Percentiles rank a stretch among this genome's conserved stretches.
phyloP scores from a whole-genome alignment of 1,140 invertebrate species.

The Leucophenga varia region DNA sequence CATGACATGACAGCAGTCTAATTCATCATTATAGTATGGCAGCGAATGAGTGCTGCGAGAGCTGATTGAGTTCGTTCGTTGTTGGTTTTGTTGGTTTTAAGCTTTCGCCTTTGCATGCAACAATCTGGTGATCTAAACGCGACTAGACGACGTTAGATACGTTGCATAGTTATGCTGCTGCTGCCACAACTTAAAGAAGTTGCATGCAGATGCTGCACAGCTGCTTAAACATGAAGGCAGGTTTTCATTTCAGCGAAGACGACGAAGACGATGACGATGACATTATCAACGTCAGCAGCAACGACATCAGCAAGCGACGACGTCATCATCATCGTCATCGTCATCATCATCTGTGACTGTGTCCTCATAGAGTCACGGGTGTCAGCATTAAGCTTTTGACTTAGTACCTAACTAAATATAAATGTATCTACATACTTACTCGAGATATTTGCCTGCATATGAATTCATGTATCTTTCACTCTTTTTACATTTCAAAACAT shows the following conservation, averaged over 20 bases:
- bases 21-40: slow-evolving; percentile 52
- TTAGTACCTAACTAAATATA: too few relatives aligned
- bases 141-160: slow-evolving; percentile 19
- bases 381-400: too few relatives aligned
- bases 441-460: too few relatives aligned
- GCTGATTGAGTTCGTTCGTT: slow-evolving; percentile 24
- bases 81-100: slow-evolving; percentile 51
- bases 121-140: slow-evolving; percentile 23
- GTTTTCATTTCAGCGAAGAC: slow-evolving; percentile 5
- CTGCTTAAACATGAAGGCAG: too few relatives aligned
- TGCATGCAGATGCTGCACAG: not conserved
- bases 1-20: slow-evolving; percentile 55
- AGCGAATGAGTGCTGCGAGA: slow-evolving; percentile 13
- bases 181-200: too few relatives aligned
- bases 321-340: too few relatives aligned
- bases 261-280: slow-evolving; percentile 30
- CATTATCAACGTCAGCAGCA: slow-evolving; percentile 40
- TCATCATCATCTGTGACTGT: too few relatives aligned
- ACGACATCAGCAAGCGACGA: not conserved
- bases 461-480: too few relatives aligned
- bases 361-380: too few relatives aligned
- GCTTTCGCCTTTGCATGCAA: slow-evolving; percentile 45
- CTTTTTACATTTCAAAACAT: too few relatives aligned
- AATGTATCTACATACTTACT: too few relatives aligned
- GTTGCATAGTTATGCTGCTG: slow-evolving; percentile 1